A percentile compares a stretch with the other conserved stretches of the same genome.
Evolutionary conservation across 2,113 vertebrate species (phyloP).

Genomic region (human (Homo sapiens)): DNA sequence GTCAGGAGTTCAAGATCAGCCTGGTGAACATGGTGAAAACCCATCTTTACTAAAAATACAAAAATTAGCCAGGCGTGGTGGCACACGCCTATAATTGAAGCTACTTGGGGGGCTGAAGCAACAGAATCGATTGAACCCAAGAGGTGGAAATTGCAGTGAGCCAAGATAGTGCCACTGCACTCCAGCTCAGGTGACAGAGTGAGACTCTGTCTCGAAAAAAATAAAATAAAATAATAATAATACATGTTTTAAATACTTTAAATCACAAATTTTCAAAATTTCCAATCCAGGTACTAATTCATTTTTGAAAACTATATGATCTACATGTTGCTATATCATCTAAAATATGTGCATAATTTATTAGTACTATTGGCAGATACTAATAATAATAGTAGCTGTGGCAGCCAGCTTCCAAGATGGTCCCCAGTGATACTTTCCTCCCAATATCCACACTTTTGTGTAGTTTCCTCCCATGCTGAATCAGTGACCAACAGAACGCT

Average conservation of each 20-base stretch:
- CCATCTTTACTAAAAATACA: too few relatives aligned
- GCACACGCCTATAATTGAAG: too few relatives aligned
- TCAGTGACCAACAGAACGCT: neutral
- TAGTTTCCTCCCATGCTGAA: neutral
- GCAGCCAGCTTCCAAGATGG: neutral
- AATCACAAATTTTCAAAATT: constrained; percentile 45
- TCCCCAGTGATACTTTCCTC: neutral
- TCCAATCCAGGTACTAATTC: neutral
- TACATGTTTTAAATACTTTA: neutral
- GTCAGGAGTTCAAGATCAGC: too few relatives aligned
- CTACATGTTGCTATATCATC: constrained; percentile 3
- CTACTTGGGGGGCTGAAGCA: too few relatives aligned
- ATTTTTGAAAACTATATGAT: constrained; percentile 41
- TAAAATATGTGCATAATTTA: constrained; percentile 6
- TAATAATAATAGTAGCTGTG: neutral
- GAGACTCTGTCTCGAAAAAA: too few relatives aligned
- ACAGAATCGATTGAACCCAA: too few relatives aligned
- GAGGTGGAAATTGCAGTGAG: too few relatives aligned
- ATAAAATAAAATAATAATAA: neutral
- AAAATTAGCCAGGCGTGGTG: too few relatives aligned
- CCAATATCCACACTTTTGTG: neutral
- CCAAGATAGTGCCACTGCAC: too few relatives aligned
- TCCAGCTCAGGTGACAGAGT: too few relatives aligned
- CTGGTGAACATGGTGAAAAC: too few relatives aligned
- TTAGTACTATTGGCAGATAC: neutral